Evolutionary conservation across 2,888 invertebrate species (phyloP), one percentile per base, ranked within the genome.

Genomic region (Frankliniella intonsa): DNA sequence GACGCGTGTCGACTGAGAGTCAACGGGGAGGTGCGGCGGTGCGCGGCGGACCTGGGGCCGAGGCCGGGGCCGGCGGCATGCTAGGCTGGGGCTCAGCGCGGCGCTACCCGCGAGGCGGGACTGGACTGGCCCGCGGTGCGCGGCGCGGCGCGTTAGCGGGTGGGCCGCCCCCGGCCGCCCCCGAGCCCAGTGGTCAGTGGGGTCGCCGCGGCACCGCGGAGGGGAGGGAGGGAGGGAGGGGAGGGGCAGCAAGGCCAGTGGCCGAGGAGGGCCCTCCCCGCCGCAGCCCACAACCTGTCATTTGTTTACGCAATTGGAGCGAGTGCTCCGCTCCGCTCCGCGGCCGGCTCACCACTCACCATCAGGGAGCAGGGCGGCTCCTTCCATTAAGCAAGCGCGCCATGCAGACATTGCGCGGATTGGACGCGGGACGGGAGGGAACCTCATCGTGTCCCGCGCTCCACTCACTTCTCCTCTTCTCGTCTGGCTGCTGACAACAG

Each of bases 131-230:
- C 55, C 55, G 3, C 2, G 14, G 55, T 12, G 14, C 2, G 14
- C 14, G 17, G 14, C 2, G 14, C 14, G 17, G 38, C 38, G 38
- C 38, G 38, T 38, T 38, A 38, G 38, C 2, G 38, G 38, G 38
- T 38, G 38, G 38, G 38, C 38, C 38, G 38, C 38, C 69, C 10
- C 69, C 69, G 38, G 38, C 38, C 38, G 38, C 38, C 69, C 10
- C 69, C 69, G 69, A 10, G 22, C 55, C 55, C 55, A 55, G 69
- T 76, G 69, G 69, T 76, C 69, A 76, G 69, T 76, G 19, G 19
- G n/a, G 19, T 62, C 62, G 62, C 19, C 62, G 69, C 55, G 55
- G 55, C 55, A 5, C 38, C 38, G 5, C 3, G 38, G 38, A 38
- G 5, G 3, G 38, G 38, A 38, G 38, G 25, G 25, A 25, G 25